Conservation (phyloP, 2,113 vertebrate genomes). For the Bucco capensis region DNA sequence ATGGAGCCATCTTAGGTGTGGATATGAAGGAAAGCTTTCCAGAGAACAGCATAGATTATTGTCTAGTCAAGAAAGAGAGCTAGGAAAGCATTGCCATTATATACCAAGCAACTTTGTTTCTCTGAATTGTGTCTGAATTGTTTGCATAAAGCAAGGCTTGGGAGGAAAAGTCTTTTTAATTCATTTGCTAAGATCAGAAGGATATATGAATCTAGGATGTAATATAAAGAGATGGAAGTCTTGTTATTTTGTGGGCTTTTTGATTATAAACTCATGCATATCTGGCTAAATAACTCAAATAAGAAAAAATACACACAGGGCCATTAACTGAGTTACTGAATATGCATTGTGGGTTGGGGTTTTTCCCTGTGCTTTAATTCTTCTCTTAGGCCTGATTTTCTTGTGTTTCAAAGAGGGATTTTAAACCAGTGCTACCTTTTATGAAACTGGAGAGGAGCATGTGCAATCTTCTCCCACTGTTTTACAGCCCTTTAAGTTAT, state of each 20-base stretch:
- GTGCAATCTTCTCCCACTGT: not conserved
- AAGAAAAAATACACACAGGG: not conserved
- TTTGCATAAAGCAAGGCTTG: not conserved
- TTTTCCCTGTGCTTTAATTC: not conserved
- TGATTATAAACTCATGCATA: not conserved
- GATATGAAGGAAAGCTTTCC: not conserved
- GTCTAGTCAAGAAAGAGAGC: not conserved
- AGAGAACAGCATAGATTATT: not conserved
- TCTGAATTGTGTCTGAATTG: no score
- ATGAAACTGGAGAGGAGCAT: not conserved
- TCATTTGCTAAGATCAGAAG: not conserved
- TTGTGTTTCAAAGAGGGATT: constrained; percentile 1
- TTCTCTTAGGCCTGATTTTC: not conserved
- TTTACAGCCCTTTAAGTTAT: not conserved
- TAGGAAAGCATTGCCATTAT: not conserved
- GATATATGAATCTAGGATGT: not conserved
- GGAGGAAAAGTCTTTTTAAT: not conserved
- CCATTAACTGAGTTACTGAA: not conserved
- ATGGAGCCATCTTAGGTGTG: not conserved
- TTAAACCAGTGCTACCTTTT: not conserved
- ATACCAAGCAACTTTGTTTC: not conserved
- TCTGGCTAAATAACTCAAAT: not conserved
- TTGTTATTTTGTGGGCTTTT: not conserved
- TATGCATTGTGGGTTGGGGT: not conserved
- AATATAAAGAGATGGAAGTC: not conserved